Conservation (phyloP, 2,113 vertebrate genomes). For the Pongo pygmaeus region DNA sequence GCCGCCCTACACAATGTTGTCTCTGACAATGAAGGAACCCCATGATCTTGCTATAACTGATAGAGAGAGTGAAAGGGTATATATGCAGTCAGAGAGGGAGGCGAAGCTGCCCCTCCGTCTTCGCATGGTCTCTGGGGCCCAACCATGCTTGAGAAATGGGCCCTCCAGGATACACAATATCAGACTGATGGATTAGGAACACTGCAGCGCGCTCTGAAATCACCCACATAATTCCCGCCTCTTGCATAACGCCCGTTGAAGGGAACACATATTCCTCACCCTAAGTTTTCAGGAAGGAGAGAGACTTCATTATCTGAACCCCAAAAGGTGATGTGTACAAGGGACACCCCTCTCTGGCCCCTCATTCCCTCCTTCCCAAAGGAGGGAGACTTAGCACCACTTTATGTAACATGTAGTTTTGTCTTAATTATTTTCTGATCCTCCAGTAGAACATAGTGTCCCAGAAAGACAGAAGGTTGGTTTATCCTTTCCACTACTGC, state of each 20-base stretch:
- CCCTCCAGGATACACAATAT: background rate
- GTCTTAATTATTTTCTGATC: background rate
- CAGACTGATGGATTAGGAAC: background rate
- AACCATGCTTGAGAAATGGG: background rate
- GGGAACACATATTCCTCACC: background rate
- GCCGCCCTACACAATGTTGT: background rate
- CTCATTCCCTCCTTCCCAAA: background rate
- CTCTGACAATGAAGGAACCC: background rate
- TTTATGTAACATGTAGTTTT: background rate
- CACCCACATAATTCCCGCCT: background rate
- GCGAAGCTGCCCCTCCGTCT: background rate
- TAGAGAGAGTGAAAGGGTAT: too few relatives aligned
- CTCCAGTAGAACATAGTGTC: background rate
- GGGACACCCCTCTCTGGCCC: background rate
- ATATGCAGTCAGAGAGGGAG: background rate
- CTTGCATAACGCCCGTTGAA: background rate
- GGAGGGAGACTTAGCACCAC: background rate
- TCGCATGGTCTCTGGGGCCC: background rate
- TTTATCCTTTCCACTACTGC: background rate
- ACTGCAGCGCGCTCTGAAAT: background rate
- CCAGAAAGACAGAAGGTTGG: background rate
- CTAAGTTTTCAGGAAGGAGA: background rate
- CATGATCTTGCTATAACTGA: background rate
- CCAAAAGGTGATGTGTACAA: background rate
- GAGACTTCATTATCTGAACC: background rate